Evolutionary conservation across 2,797 vertebrate species (phyloP).

Genomic region (Molossus molossus): DNA sequence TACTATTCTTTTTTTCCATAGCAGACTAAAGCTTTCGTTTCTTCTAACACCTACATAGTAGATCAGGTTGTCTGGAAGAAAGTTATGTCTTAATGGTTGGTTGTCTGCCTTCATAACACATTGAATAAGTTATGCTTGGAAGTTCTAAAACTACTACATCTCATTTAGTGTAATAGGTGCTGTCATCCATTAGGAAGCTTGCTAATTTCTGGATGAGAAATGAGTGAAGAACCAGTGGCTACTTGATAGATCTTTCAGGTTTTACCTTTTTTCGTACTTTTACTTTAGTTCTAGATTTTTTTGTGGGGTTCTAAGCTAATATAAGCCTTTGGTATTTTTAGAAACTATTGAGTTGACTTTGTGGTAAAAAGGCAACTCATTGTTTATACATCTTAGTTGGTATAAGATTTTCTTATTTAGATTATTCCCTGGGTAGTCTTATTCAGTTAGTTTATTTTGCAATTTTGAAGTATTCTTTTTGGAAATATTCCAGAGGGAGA

Average conservation of each 20-base stretch:
- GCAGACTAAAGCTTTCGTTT: conserved; percentile 43
- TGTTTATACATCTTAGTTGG: conserved; percentile 31
- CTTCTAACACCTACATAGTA: conserved; percentile 3
- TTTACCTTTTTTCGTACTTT: conserved; percentile 36
- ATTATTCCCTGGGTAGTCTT: conserved; percentile 20
- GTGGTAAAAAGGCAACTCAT: conserved; percentile 4
- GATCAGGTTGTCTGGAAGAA: conserved; percentile 47
- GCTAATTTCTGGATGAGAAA: background rate
- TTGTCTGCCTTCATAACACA: conserved; percentile 43
- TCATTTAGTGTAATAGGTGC: background rate
- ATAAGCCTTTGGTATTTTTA: conserved; percentile 52
- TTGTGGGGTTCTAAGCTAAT: background rate
- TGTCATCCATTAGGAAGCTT: background rate
- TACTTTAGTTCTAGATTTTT: conserved; percentile 18
- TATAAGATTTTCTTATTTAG: conserved; percentile 9
- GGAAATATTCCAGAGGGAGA: conserved; percentile 32
- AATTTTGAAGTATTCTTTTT: conserved; percentile 61
- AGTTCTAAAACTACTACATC: conserved; percentile 3
- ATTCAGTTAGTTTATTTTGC: conserved; percentile 53
- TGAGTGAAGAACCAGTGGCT: conserved; percentile 21
- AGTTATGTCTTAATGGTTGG: conserved; percentile 41
- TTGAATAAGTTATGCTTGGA: background rate
- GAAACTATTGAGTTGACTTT: conserved; percentile 48
- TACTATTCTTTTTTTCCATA: background rate
- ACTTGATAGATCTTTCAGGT: background rate